A percentile compares a stretch with the other conserved stretches of the same genome.
Conservation (phyloP, 2,113 vertebrate species). For the Eptesicus fuscus region DNA sequence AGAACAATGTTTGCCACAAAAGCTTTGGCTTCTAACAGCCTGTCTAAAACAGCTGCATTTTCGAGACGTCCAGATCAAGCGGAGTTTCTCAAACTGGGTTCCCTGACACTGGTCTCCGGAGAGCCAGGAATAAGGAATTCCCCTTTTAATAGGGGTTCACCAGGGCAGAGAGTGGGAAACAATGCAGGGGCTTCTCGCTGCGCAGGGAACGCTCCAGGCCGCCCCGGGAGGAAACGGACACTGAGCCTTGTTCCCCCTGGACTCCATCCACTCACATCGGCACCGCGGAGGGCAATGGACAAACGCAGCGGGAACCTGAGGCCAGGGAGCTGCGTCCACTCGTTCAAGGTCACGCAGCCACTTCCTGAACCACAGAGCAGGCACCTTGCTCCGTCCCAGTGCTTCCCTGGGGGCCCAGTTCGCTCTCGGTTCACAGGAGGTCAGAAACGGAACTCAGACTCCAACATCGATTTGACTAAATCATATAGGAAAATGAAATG, state of each 20-base stretch:
- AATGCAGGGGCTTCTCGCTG: rapidly evolving
- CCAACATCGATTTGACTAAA: neutral
- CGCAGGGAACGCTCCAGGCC: neutral
- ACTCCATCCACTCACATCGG: rapidly evolving
- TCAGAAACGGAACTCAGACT: neutral
- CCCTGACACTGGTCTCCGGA: neutral
- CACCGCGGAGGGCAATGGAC: neutral
- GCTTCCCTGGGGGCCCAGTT: rapidly evolving
- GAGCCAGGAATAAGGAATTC: neutral
- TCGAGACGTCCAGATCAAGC: neutral
- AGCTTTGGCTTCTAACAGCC: neutral
- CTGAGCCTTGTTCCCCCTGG: neutral
- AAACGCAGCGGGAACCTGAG: neutral
- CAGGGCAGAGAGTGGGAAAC: neutral
- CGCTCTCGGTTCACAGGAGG: neutral
- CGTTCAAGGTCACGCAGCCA: neutral
- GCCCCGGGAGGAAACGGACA: neutral
- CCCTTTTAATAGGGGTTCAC: neutral
- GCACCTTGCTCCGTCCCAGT: rapidly evolving
- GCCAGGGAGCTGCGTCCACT: neutral
- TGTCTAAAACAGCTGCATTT: neutral
- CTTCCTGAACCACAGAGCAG: neutral
- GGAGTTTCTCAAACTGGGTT: neutral
- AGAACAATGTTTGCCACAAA: too few relatives aligned
- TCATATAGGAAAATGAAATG: neutral